A percentile compares a stretch with the other conserved stretches of the same genome.
These are phyloP conservation scores for Melospiza georgiana DNA, from an alignment of 2,113 vertebrate genomes.

Conservation along the genomic window DNA sequence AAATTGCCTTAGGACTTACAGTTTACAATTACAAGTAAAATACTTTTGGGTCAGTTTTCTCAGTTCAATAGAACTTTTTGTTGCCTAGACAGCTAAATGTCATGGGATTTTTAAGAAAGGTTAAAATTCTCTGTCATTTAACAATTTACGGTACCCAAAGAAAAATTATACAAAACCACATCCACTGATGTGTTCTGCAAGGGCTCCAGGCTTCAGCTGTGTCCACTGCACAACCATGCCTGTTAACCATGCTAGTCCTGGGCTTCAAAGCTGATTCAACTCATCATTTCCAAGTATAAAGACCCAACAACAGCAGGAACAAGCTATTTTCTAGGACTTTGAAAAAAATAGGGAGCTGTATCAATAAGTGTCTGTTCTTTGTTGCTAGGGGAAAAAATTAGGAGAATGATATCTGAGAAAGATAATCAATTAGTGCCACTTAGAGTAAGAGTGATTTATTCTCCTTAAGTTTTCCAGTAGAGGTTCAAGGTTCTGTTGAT, in stretches of 20 bases:
- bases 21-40: slow-evolving; percentile 69
- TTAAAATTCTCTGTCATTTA: slow-evolving; percentile 64
- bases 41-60: slow-evolving; percentile 50
- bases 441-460: background rate
- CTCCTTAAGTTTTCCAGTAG: background rate
- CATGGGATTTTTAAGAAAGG: slow-evolving; percentile 78
- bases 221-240: background rate
- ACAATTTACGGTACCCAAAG: slow-evolving; percentile 49
- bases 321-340: background rate
- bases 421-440: background rate
- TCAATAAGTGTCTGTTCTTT: background rate
- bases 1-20: slow-evolving; percentile 66
- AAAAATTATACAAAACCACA: slow-evolving; percentile 20
- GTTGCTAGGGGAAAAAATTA: accelerated
- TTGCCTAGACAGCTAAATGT: slow-evolving; percentile 73
- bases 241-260: background rate
- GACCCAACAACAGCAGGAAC: background rate
- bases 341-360: background rate
- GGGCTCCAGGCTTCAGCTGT: background rate
- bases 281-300: background rate
- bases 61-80: slow-evolving; percentile 74
- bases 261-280: background rate
- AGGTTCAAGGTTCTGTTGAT: background rate
- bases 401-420: background rate
- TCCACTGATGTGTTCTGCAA: background rate